Base-by-base conservation (phyloP, 2,797 vertebrate species). In the Percopsis omiscomaycus region DNA sequence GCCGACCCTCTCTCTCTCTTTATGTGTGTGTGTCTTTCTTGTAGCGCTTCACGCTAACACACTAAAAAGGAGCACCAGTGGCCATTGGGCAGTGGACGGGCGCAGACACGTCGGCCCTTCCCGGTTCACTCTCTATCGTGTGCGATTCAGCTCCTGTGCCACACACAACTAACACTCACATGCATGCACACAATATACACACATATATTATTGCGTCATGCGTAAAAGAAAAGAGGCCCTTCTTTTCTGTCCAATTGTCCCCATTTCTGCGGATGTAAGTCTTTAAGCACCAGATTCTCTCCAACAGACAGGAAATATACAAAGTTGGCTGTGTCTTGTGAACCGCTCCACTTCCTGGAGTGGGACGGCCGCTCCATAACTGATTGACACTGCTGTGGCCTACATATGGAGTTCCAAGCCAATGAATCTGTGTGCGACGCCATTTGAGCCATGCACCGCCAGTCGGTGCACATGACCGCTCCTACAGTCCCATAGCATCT, bases 21-120 rank as follows among this genome's bases (percentile, higher is more conserved):
- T 64, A 59, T 79, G 64, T 72, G 67, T 64, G 56, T 80, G 64
- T 72, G 67, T 77, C 76, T 76, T 71, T 64, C 63, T 67, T 62
- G 82, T 89, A 89, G 87, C 84, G 83, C 88, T 87, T 61, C 72
- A 69, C 74, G 86, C 22, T 22, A 22, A 22, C 22, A 22, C 84
- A 72, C 77, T 89, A 56, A 80, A 86, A 87, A 89, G 37, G 85
- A 89, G 88, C 84, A 85, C 77, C 81, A 75, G 82, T 84, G 81
- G 84, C 82, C 66, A 87, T 78, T 87, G 87, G 86, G 83, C 77
- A 86, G 80, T 74, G 80, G 52, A 14, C 27, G 12, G 22, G 80
- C 37, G 9, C 37, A 42, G 37, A 42, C 37, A 42, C 9, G 4
- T 9, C 37, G 6, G 37, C 9, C 37, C 37, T 8, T 22, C 22